Percentiles rank a stretch among this genome's conserved stretches.
Conservation (phyloP, 2,888 invertebrate genomes). For the Eugnorisma glareosa region DNA sequence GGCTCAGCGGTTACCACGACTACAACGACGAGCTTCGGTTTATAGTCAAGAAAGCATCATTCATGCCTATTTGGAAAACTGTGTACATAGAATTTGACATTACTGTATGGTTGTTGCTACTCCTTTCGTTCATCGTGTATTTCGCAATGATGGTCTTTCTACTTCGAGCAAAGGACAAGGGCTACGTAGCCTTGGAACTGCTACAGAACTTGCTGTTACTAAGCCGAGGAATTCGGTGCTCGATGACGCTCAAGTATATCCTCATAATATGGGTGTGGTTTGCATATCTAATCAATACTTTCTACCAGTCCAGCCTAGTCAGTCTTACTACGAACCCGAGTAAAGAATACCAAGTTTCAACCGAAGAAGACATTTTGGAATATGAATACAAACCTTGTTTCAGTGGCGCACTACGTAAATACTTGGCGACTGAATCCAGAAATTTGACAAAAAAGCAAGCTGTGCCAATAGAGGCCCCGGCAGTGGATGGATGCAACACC, state of each 20-base stretch:
- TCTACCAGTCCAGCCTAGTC: slow-evolving; percentile 75
- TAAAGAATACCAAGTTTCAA: slow-evolving; percentile 74
- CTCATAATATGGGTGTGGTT: slow-evolving; percentile 75
- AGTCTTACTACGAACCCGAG: slow-evolving; percentile 73
- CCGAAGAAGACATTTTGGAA: slow-evolving; percentile 67
- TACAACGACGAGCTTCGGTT: slow-evolving; percentile 70
- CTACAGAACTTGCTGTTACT: slow-evolving; percentile 72
- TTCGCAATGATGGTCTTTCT: slow-evolving; percentile 64
- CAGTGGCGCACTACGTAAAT: slow-evolving; percentile 66
- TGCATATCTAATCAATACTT: slow-evolving; percentile 72
- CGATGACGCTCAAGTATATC: slow-evolving; percentile 60
- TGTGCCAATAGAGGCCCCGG: neutral
- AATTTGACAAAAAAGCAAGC: neutral
- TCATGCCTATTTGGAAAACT: slow-evolving; percentile 69
- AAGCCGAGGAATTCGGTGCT: slow-evolving; percentile 61
- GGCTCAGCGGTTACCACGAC: slow-evolving; percentile 69
- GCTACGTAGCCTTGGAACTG: slow-evolving; percentile 68
- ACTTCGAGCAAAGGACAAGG: slow-evolving; percentile 66
- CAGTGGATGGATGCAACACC: slow-evolving; percentile 52
- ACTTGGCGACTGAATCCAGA: slow-evolving; percentile 43
- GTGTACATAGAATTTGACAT: slow-evolving; percentile 72
- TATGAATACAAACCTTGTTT: slow-evolving; percentile 76
- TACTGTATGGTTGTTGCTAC: slow-evolving; percentile 72
- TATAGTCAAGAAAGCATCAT: slow-evolving; percentile 70
- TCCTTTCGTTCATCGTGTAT: slow-evolving; percentile 66